A percentile compares a stretch with the other conserved stretches of the same genome.
These are phyloP conservation scores for Saxidomus purpurata DNA, from an alignment of 1,140 invertebrate genomes.

Conservation along the genomic window DNA sequence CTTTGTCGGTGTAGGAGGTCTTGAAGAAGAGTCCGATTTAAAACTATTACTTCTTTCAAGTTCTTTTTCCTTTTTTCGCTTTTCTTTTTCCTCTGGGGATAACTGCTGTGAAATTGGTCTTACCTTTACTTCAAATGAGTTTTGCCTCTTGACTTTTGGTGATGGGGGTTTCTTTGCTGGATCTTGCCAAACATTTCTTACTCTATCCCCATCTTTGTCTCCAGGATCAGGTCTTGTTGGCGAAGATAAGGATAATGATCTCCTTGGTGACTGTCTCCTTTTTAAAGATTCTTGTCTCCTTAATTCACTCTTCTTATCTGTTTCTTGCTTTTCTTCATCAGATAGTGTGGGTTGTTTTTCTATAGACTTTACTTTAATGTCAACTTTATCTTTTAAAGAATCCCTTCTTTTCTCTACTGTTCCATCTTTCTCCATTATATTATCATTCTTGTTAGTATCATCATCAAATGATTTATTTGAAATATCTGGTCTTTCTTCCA, in stretches of 20 bases:
- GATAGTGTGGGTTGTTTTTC: conserved; percentile 49
- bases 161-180: conserved; percentile 46
- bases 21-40: conserved; percentile 30
- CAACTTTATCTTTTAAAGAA: conserved; percentile 32
- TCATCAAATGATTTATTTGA: not conserved
- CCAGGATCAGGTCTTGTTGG: not conserved
- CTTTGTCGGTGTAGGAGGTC: conserved; percentile 60
- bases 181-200: conserved; percentile 55
- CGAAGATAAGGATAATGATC: conserved; percentile 34
- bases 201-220: conserved; percentile 36
- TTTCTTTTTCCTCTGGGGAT: conserved; percentile 46
- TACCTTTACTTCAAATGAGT: conserved; percentile 62
- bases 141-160: conserved; percentile 45
- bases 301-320: conserved; percentile 46
- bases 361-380: conserved; percentile 49
- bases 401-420: conserved; percentile 2
- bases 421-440: not conserved
- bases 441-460: not conserved
- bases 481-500: conserved; percentile 25
- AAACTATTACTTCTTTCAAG: conserved; percentile 39
- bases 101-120: conserved; percentile 25
- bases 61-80: conserved; percentile 25
- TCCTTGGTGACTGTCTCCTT: conserved; percentile 39
- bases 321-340: conserved; percentile 49
- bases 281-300: conserved; percentile 50